Base-by-base conservation (phyloP, 2,797 vertebrate genomes). In the Hylomyscus alleni region DNA sequence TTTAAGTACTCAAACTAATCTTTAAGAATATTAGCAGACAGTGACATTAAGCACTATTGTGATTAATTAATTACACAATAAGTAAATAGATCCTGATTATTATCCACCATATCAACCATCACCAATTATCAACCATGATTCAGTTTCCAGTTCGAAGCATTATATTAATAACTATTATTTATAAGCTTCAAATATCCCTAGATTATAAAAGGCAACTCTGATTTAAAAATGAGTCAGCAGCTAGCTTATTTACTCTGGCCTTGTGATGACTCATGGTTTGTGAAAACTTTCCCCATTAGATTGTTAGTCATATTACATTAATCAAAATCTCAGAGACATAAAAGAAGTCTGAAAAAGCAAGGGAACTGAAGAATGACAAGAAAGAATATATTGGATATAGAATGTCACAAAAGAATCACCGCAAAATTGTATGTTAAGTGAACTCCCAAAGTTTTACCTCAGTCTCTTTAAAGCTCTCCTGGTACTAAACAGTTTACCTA, bases 401-500 rank as follows among this genome's bases (percentile, higher is more conserved):
- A 56, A 47, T 82, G 19, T 40, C 69, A 34, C 1, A 85, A 34
- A 95, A 85, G 17, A 93, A 86, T 73, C 54, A 92, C 4, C 95
- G 47, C 47, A 67, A 81, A 96, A 37, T 22, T 80, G 73, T 40
- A 75, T 83, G 29, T 50, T 78, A 56, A 8, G 17, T 86, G n/a
- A 65, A 91, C 80, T 91, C 92, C 92, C n/a, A 93, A 1, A 22
- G 26, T 91, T 50, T 92, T 83, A 94, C 84, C 73, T 54, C 82
- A 52, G 93, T 92, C 37, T 89, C 37, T 73, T 83, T 65, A 92
- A 90, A 4, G 4, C 77, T 24, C 6, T 72, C 78, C 15, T 50
- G 93, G 90, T 95, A 92, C 31, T 81, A 89, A 96, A 90, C 31
- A 85, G 52, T 95, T 94, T 96, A 80, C 31, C 11, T 93, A 94